Base-by-base conservation (phyloP, 2,888 invertebrate genomes). In the Drosophila mulleri region DNA sequence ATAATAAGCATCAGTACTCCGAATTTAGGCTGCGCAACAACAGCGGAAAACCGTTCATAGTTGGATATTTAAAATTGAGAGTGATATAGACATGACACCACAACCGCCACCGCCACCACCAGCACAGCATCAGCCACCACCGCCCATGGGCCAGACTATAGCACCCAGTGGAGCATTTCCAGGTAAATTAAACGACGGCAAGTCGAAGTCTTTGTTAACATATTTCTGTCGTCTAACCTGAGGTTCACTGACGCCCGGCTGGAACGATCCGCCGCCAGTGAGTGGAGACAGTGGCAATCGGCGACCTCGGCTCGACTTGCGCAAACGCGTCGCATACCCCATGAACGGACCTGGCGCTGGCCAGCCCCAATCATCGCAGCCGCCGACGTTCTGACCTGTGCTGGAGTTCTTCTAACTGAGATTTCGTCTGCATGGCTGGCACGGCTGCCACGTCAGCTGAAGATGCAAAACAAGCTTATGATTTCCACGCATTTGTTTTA, bases 231-330 rank as follows among this genome's bases (percentile, higher is more conserved):
- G 3, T 18, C 50, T 5, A 44, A 8, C 12, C 63, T 41, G 65
- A 92, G 92, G 92, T 45, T 91, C 92, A 60, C 88, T 91, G 42
- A 92, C 92, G 35, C 92, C 92, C 20, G 92, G 92, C 32, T 92
- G 92, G 92, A 92, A 92, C 70, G 92, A 92, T 83, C 92, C 92
- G 52, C 92, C 92, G 18, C 90, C 91, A 63, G 56, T 92, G 8
- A 71, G 81, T 23, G 67, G 80, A 12, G 78, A 85, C 11, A 57
- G 74, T 39, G 64, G 69, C 58, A 76, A 53, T 50, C 88, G 90
- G 14, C 91, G 92, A 41, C 84, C 91, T n/a, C 92, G 92, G 48
- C 80, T 92, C 3, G 92, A 91, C 78, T 79, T 92, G 12, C 92
- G 92, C 54, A 92, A 92, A 69, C 88, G 92, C 53, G 90, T 93